These are phyloP conservation scores for Ganaspis brasiliensis DNA, from an alignment of 2,888 invertebrate genomes.

Conservation along the genomic window DNA sequence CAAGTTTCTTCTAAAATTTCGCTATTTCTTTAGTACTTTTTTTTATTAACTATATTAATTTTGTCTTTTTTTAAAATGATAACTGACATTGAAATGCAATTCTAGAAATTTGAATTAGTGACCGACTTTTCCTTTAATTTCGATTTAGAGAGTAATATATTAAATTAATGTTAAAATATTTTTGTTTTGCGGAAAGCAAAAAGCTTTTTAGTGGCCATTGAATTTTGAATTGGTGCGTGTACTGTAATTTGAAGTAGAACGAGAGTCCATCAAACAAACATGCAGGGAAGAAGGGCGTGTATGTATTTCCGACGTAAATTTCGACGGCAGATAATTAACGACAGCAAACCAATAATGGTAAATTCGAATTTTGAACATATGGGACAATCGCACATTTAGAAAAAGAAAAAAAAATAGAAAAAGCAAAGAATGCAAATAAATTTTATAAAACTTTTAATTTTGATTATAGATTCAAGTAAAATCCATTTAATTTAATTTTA, in stretches of 20 bases:
- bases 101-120: too few relatives aligned
- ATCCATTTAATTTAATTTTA: too few relatives aligned
- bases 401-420: not conserved
- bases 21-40: too few relatives aligned
- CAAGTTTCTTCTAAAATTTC: too few relatives aligned
- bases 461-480: too few relatives aligned
- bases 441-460: not conserved
- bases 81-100: too few relatives aligned
- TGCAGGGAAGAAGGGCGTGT: conserved; percentile 13
- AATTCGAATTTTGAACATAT: not conserved
- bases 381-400: not conserved
- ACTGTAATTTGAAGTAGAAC: conserved; percentile 20
- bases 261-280: conserved; percentile 38
- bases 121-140: too few relatives aligned
- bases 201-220: conserved; percentile 2
- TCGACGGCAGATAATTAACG: conserved; percentile 56
- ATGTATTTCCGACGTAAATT: conserved; percentile 43
- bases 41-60: too few relatives aligned
- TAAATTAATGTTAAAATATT: not conserved
- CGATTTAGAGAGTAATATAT: too few relatives aligned
- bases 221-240: conserved; percentile 19
- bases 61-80: too few relatives aligned
- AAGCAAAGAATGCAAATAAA: not conserved
- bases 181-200: conserved; percentile 6
- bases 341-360: conserved; percentile 49